A percentile compares a stretch with the other conserved stretches of the same genome.
Conservation (phyloP, 1,140 invertebrate species). For the Zaprionus davidi region DNA sequence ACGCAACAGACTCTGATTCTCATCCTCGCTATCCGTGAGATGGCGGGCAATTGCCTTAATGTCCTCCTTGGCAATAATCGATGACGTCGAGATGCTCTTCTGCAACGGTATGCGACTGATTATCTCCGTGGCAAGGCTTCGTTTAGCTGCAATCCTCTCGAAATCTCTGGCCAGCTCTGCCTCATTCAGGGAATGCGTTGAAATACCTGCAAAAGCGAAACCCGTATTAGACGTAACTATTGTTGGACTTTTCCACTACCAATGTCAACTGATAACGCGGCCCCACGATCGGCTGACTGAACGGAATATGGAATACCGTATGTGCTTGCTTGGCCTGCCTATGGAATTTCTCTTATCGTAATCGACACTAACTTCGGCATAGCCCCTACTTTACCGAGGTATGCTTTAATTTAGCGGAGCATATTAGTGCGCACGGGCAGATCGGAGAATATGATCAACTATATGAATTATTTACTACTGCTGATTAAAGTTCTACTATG, state of each 20-base stretch:
- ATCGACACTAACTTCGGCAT: conserved; percentile 62
- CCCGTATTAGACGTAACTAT: conserved; percentile 11
- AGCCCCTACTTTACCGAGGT: conserved; percentile 15
- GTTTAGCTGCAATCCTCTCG: conserved; percentile 86
- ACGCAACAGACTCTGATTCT: conserved; percentile 82
- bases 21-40: conserved; percentile 84
- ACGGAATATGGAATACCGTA: background rate
- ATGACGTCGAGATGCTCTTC: conserved; percentile 95
- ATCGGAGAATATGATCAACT: background rate
- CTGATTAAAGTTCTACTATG: too few species aligned
- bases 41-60: conserved; percentile 80
- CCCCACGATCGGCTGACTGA: background rate
- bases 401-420: conserved; percentile 18
- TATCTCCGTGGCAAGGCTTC: conserved; percentile 86
- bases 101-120: conserved; percentile 92
- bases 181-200: conserved; percentile 93
- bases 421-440: conserved; percentile 27
- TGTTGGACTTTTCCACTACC: conserved; percentile 24
- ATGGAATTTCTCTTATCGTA: conserved; percentile 77
- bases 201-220: conserved; percentile 85
- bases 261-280: conserved; percentile 60
- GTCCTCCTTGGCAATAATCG: conserved; percentile 85
- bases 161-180: conserved; percentile 91
- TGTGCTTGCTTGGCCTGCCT: conserved; percentile 32
- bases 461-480: background rate